These are phyloP conservation scores for Callipepla californica DNA, from an alignment of 2,113 vertebrate species.

Conservation along the genomic window DNA sequence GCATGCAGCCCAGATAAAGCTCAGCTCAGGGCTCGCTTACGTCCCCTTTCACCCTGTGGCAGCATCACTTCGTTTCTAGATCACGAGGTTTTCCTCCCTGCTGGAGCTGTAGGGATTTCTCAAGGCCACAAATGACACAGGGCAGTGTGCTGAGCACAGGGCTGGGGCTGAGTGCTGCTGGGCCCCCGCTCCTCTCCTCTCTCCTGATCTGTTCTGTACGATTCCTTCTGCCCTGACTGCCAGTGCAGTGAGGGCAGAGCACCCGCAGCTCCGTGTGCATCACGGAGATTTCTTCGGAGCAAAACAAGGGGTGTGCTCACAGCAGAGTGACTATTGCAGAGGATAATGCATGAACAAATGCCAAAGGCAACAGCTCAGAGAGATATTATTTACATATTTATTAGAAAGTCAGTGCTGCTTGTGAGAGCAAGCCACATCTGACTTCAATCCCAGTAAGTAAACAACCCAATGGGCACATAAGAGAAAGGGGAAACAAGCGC, in stretches of 20 bases:
- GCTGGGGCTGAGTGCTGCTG: not conserved
- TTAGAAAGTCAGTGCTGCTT: conserved; percentile 82
- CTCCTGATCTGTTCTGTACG: accelerated
- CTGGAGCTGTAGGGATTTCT: accelerated
- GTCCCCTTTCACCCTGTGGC: not conserved
- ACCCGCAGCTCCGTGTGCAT: not conserved
- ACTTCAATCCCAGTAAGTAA: conserved; percentile 89
- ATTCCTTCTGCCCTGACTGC: not conserved
- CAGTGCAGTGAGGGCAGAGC: not conserved
- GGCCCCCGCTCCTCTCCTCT: not conserved
- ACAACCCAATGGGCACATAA: conserved; percentile 83
- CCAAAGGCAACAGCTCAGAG: conserved; percentile 67
- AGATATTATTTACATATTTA: conserved; percentile 86
- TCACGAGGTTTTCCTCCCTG: not conserved
- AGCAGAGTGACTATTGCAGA: conserved; percentile 32
- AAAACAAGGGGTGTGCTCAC: conserved; percentile 7
- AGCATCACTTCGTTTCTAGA: not conserved
- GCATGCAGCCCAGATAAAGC: accelerated
- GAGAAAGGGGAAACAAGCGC: conserved; percentile 70
- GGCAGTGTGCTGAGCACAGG: not conserved
- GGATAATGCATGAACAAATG: conserved; percentile 2
- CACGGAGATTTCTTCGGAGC: not conserved
- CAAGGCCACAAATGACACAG: accelerated
- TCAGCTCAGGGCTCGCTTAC: not conserved
- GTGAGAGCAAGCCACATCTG: conserved; percentile 73